These are phyloP conservation scores for Salmo trutta DNA, from an alignment of 2,797 vertebrate species.

Conservation along the genomic window DNA sequence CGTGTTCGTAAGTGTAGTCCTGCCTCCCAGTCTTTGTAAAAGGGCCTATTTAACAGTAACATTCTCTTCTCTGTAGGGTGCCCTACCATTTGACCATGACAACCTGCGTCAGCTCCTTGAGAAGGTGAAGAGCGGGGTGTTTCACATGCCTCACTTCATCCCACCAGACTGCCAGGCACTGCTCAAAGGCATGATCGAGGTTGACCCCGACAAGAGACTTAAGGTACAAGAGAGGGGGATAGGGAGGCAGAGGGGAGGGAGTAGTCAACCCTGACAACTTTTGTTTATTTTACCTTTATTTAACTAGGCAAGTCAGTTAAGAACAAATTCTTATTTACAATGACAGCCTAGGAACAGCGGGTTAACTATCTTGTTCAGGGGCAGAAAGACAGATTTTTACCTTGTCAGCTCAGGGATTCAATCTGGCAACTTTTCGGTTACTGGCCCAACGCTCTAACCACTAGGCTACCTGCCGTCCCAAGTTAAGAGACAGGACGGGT, in stretches of 20 bases:
- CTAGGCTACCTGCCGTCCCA: too few species aligned
- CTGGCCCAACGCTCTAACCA: too few species aligned
- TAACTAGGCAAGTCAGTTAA: too few species aligned
- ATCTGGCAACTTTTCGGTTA: too few species aligned
- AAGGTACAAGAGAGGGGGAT: conserved; percentile 70
- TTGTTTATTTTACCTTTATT: too few species aligned
- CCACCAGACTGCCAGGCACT: conserved; percentile 89
- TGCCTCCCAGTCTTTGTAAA: neutral
- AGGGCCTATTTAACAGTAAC: conserved; percentile 3
- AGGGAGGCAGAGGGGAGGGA: neutral
- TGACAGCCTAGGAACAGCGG: too few species aligned
- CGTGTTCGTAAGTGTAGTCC: neutral
- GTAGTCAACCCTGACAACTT: neutral
- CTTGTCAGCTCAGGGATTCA: too few species aligned
- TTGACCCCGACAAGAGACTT: conserved; percentile 89
- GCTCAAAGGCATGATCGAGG: conserved; percentile 90
- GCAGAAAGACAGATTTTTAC: too few species aligned
- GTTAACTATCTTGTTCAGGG: too few species aligned
- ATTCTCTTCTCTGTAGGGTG: conserved; percentile 73
- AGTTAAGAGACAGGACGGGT: too few species aligned
- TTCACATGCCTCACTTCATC: conserved; percentile 95
- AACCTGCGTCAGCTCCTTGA: conserved; percentile 92
- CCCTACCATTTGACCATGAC: conserved; percentile 91
- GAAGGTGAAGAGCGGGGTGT: conserved; percentile 92
- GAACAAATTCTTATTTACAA: too few species aligned